These are phyloP conservation scores for Porites australiensis DNA, from an alignment of 64 coral and sea anemone species.

Conservation along the genomic window DNA sequence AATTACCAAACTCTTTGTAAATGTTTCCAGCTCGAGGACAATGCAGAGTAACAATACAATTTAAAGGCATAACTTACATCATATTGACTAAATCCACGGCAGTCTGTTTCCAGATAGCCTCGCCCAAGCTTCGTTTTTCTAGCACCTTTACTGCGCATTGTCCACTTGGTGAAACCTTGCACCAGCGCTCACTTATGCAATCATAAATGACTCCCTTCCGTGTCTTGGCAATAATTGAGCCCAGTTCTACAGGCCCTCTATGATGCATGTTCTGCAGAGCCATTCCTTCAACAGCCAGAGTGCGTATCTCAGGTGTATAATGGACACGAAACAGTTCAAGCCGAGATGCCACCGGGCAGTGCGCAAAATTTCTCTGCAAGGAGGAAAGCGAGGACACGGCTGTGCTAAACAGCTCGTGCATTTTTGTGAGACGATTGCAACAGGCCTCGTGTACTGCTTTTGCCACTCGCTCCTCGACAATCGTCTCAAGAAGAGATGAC, in stretches of 20 bases:
- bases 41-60: no score
- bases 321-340: slow-evolving; percentile 19
- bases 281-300: slow-evolving; percentile 37
- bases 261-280: slow-evolving; percentile 38
- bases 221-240: neutral
- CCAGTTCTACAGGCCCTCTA: slow-evolving; percentile 20
- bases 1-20: no score
- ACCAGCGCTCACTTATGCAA: slow-evolving; percentile 48
- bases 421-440: neutral
- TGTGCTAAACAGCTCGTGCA: neutral
- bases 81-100: slow-evolving; percentile 55
- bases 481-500: neutral
- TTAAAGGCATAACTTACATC: slow-evolving; percentile 36
- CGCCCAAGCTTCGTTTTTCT: neutral
- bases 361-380: neutral
- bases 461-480: slow-evolving; percentile 11
- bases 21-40: no score
- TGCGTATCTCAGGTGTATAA: slow-evolving; percentile 43
- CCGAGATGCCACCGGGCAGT: neutral
- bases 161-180: neutral
- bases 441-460: slow-evolving; percentile 22
- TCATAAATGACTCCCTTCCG: slow-evolving; percentile 24
- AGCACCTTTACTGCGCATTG: slow-evolving; percentile 42
- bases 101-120: slow-evolving; percentile 50
- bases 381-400: neutral